A percentile compares a stretch with the other conserved stretches of the same genome.
Conservation (phyloP, 1,140 invertebrate species). For the Heliconius eleuchia region DNA sequence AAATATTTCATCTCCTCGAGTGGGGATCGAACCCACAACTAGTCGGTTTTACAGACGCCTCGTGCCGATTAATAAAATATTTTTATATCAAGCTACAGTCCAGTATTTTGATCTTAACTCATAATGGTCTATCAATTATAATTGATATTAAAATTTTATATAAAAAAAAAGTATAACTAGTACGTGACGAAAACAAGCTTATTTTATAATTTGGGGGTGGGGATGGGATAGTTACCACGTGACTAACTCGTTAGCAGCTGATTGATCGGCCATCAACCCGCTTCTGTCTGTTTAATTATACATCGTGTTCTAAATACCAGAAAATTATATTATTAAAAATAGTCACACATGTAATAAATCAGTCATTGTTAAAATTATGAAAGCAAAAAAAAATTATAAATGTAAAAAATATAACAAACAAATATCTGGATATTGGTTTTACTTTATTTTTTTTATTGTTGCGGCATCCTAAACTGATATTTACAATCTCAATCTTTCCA, state of each 20-base stretch:
- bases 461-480: too few relatives aligned
- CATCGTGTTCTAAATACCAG: constrained; percentile 46
- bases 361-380: too few relatives aligned
- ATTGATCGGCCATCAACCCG: constrained; percentile 72
- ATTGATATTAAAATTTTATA: not conserved
- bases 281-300: constrained; percentile 45
- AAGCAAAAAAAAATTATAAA: too few relatives aligned
- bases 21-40: too few relatives aligned
- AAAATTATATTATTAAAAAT: not conserved
- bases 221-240: constrained; percentile 53
- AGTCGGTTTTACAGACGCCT: too few relatives aligned
- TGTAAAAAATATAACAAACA: too few relatives aligned
- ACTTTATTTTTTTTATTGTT: not conserved
- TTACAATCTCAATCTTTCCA: not conserved
- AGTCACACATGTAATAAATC: not conserved
- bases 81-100: not conserved
- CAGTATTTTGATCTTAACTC: not conserved
- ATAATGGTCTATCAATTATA: constrained; percentile 1
- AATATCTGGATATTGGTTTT: not conserved
- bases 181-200: constrained; percentile 3
- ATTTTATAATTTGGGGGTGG: constrained; percentile 22
- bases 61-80: too few relatives aligned
- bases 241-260: constrained; percentile 71
- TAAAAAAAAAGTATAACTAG: not conserved
- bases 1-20: too few relatives aligned